Base-by-base conservation (phyloP, 2,888 invertebrate species). In the Cryptus armator region DNA sequence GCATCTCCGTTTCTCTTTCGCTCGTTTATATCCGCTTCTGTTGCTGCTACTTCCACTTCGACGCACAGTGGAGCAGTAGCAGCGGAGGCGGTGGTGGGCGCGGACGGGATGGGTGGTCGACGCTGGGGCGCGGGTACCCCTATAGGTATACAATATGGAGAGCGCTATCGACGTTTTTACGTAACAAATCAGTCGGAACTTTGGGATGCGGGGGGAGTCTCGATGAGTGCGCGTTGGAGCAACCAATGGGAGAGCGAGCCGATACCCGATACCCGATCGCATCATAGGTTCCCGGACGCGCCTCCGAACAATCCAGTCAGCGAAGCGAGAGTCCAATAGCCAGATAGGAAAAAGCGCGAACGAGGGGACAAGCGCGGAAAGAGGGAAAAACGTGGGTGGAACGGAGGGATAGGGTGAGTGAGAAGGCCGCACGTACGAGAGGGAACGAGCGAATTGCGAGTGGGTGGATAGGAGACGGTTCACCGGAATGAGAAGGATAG, bases 171-270 rank as follows among this genome's bases (percentile, higher is more conserved):
- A 93, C 93, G 93, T 93, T 93, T 93, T 93, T 93, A 93, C 93
- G 93, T 93, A 93, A 93, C 93, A 93, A 93, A 93, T 93, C 93
- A 93, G 93, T 93, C 93, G 93, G 92, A 92, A 93, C 93, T 92
- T 91, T 90, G 91, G 91, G 90, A 91, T 87, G 86, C 59, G 71
- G 10, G 59, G 74, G 66, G 67, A 43, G 56, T n/a, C 2, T 16
- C 7, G 5, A 44, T 3, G 48, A 91, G 92, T 92, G 93, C 92
- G 93, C 92, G 91, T 88, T 89, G 88, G 51, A 90, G 89, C 88
- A 91, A 91, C 93, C 93, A 93, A 93, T 93, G 91, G 90, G 92
- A 93, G 90, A 88, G 89, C 91, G 88, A 93, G 93, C 92, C 93
- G 93, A 93, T 93, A 93, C 91, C 93, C 93, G 93, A 93, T 93